These are phyloP conservation scores for Saccostrea glomerata DNA, from an alignment of 1,140 invertebrate species.

Conservation along the genomic window DNA sequence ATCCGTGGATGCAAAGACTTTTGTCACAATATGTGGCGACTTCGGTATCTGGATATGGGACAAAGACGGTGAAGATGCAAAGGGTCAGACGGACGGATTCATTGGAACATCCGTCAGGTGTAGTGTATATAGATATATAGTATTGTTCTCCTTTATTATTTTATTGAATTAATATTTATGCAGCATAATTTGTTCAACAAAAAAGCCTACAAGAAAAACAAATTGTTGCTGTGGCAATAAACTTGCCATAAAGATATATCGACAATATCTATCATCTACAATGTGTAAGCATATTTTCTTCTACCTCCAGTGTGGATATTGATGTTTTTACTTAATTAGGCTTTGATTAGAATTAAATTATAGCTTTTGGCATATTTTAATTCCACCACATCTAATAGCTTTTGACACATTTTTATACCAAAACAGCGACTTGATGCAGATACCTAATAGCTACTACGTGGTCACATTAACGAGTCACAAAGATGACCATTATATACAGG, in stretches of 20 bases:
- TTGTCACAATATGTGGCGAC: neutral
- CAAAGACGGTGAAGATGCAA: neutral
- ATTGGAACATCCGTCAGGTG: conserved; percentile 13
- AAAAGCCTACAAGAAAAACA: too few species aligned
- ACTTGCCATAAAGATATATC: too few species aligned
- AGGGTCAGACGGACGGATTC: neutral
- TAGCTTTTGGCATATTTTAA: neutral
- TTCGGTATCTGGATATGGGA: neutral
- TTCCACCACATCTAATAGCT: neutral
- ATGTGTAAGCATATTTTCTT: too few species aligned
- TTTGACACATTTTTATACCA: neutral
- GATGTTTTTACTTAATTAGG: too few species aligned
- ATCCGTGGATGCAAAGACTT: neutral
- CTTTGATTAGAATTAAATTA: too few species aligned
- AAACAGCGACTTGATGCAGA: neutral
- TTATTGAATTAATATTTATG: too few species aligned
- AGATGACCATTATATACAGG: neutral
- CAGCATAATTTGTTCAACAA: too few species aligned
- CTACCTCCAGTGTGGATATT: too few species aligned
- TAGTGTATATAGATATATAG: neutral
- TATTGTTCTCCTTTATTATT: neutral
- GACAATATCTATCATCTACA: too few species aligned
- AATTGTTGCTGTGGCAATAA: too few species aligned
- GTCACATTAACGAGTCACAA: neutral
- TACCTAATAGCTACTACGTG: conserved; percentile 14